phyloP scores from a whole-genome alignment of 2,113 vertebrate species.

The Aptenodytes patagonicus region DNA sequence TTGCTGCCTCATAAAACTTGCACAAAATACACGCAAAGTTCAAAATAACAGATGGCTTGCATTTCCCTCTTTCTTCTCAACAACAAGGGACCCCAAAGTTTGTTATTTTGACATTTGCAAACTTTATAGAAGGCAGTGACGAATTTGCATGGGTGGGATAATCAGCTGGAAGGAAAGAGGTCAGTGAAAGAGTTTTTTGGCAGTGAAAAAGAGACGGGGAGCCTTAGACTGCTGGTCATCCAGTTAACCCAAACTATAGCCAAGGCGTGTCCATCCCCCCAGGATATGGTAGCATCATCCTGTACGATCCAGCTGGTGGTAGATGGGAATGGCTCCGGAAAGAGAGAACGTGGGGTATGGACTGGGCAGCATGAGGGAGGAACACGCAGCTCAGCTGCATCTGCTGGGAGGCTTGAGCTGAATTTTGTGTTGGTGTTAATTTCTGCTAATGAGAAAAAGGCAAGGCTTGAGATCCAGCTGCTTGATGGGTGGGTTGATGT shows the following conservation, averaged over 20 bases:
- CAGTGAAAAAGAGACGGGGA: not conserved
- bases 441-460: not conserved
- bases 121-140: not conserved
- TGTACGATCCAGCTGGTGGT: rapidly evolving
- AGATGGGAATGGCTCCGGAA: not conserved
- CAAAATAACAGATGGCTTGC: not conserved
- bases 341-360: not conserved
- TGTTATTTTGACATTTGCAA: not conserved
- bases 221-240: not conserved
- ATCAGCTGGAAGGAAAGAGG: not conserved
- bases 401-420: not conserved
- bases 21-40: not conserved
- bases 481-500: not conserved
- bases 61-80: not conserved
- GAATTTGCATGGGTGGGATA: not conserved
- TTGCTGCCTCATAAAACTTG: not conserved
- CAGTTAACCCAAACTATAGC: not conserved
- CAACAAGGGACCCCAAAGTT: not conserved
- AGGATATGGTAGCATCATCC: not conserved
- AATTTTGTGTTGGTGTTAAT: not conserved
- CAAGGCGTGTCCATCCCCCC: not conserved
- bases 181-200: not conserved
- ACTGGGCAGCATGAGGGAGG: not conserved
- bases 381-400: not conserved
- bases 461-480: not conserved